A percentile compares a stretch with the other conserved stretches of the same genome.
phyloP scores from a whole-genome alignment of 1,140 invertebrate species.

The Drosophila ananassae region DNA sequence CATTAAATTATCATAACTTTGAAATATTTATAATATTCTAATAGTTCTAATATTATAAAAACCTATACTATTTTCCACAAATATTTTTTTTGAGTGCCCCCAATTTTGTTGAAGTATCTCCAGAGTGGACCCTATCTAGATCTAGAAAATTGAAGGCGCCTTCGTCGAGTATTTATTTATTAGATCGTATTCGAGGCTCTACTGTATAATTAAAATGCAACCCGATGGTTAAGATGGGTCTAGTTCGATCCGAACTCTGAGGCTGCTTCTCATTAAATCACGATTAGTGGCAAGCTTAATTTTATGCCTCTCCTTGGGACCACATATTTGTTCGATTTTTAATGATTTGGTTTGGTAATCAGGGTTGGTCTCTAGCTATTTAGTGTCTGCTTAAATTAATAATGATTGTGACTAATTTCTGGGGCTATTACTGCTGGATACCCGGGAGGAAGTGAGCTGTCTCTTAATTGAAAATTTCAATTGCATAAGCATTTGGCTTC shows the following conservation, averaged over 20 bases:
- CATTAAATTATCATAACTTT: no score
- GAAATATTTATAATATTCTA: no score
- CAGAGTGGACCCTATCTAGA: constrained; percentile 11
- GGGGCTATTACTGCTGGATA: neutral
- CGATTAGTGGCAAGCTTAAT: constrained; percentile 47
- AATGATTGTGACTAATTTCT: neutral
- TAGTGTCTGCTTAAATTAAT: constrained; percentile 29
- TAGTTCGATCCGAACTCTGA: neutral
- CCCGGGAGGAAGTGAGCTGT: constrained; percentile 16
- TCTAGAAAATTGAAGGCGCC: constrained; percentile 45
- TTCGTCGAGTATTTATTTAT: constrained; percentile 67
- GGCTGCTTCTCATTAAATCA: constrained; percentile 64
- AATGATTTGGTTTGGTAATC: constrained; percentile 43
- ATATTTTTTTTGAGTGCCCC: constrained; percentile 35
- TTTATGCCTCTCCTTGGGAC: constrained; percentile 38
- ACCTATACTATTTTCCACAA: no score
- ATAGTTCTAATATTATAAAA: no score
- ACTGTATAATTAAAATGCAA: constrained; percentile 66
- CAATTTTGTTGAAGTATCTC: constrained; percentile 14
- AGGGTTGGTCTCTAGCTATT: constrained; percentile 8
- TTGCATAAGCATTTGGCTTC: constrained; percentile 33
- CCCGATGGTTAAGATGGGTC: constrained; percentile 32
- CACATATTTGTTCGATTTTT: constrained; percentile 33
- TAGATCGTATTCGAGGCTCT: constrained; percentile 47
- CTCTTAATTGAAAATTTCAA: constrained; percentile 41